A percentile compares a stretch with the other conserved stretches of the same genome.
Conservation (phyloP, 2,113 vertebrate genomes). For the Oryzias celebensis region DNA sequence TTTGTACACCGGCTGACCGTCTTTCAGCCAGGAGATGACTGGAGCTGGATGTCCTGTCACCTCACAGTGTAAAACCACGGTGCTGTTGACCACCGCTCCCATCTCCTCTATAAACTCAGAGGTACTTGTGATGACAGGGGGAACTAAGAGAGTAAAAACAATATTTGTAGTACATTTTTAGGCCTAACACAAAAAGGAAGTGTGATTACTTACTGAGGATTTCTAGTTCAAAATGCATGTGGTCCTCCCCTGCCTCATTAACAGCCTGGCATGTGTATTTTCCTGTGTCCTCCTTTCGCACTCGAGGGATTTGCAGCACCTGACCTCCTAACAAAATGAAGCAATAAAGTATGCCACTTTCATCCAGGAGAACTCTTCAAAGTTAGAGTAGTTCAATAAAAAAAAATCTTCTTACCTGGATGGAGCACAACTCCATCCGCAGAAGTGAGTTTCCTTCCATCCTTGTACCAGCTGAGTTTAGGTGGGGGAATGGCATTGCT, state of each 20-base stretch:
- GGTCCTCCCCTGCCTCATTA: constrained; percentile 85
- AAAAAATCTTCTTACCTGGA: constrained; percentile 77
- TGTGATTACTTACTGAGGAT: constrained; percentile 81
- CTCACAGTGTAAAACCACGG: constrained; percentile 77
- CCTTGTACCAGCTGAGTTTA: constrained; percentile 83
- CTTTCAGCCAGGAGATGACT: constrained; percentile 82
- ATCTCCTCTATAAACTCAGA: constrained; percentile 81
- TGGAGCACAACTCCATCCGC: constrained; percentile 73
- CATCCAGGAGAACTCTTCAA: not conserved
- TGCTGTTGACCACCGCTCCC: constrained; percentile 78
- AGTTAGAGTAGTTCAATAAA: not conserved
- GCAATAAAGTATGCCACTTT: not conserved
- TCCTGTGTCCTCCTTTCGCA: constrained; percentile 79
- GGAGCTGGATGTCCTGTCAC: constrained; percentile 80
- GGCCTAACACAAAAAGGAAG: not conserved
- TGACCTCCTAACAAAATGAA: constrained; percentile 79
- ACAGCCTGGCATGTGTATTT: constrained; percentile 85
- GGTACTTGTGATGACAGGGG: constrained; percentile 79
- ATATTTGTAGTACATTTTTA: not conserved
- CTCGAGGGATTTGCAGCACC: constrained; percentile 82
- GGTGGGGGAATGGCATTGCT: constrained; percentile 83
- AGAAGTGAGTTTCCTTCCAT: constrained; percentile 76
- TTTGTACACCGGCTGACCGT: constrained; percentile 70
- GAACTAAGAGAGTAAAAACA: constrained; percentile 67
- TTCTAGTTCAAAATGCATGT: constrained; percentile 85